A percentile compares a stretch with the other conserved stretches of the same genome.
Conservation (phyloP, 2,888 invertebrate species). For the Zootermopsis nevadensis region DNA sequence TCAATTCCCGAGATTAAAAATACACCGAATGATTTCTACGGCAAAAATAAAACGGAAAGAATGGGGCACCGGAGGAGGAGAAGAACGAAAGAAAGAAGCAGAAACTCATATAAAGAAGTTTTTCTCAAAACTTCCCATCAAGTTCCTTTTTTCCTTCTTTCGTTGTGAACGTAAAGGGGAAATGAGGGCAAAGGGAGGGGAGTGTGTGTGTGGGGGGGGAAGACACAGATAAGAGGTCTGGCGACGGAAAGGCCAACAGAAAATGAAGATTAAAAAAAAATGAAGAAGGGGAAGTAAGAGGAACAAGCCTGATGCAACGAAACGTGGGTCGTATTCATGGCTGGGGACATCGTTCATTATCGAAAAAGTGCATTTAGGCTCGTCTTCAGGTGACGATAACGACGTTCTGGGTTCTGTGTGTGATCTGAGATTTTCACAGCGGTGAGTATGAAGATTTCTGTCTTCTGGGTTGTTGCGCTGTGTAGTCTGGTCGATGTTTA, state of each 20-base stretch:
- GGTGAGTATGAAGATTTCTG: no score
- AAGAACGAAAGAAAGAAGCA: slow-evolving; percentile 45
- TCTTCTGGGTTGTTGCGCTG: no score
- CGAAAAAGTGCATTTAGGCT: no score
- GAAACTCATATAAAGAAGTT: slow-evolving; percentile 52
- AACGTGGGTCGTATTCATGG: no score
- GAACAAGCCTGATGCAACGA: background rate
- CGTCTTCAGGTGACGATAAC: no score
- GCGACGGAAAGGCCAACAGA: slow-evolving; percentile 50
- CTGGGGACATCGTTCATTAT: no score
- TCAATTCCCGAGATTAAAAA: slow-evolving; percentile 54
- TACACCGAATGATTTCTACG: slow-evolving; percentile 54
- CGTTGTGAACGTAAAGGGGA: background rate
- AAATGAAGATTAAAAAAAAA: slow-evolving; percentile 46
- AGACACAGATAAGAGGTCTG: slow-evolving; percentile 49
- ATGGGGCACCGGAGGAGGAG: slow-evolving; percentile 43
- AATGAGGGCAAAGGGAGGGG: background rate
- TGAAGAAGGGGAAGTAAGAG: slow-evolving; percentile 19
- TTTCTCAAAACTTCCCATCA: slow-evolving; percentile 50
- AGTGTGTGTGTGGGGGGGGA: slow-evolving; percentile 5
- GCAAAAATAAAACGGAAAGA: slow-evolving; percentile 53
- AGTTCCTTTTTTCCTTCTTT: slow-evolving; percentile 45
- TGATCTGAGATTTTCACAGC: no score
- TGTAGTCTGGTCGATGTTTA: no score
- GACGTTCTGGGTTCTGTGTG: no score